These are phyloP conservation scores for Hystrix cristata DNA, from an alignment of 2,113 vertebrate species.

Conservation along the genomic window DNA sequence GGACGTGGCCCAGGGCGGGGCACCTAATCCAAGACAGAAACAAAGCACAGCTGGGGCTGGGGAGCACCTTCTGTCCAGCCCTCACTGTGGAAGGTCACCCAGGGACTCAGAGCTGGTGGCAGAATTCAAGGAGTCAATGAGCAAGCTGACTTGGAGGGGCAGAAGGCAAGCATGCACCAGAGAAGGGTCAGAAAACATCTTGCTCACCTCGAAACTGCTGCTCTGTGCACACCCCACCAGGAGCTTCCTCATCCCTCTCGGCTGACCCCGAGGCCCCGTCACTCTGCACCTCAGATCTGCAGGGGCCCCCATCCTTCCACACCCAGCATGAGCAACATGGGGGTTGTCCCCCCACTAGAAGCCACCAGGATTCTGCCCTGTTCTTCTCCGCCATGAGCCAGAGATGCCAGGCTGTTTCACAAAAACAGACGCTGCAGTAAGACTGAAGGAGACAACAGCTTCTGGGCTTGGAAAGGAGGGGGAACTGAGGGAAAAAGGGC, in stretches of 20 bases:
- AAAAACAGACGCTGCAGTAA: not conserved
- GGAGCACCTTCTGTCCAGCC: fast-evolving
- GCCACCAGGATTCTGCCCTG: fast-evolving
- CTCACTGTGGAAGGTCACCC: not conserved
- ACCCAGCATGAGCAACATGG: fast-evolving
- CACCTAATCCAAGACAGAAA: fast-evolving
- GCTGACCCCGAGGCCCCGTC: not conserved
- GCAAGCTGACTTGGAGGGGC: not conserved
- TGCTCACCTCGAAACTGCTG: not conserved
- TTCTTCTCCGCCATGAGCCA: not conserved
- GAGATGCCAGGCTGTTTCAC: not conserved
- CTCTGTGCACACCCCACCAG: not conserved
- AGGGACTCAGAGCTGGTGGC: not conserved
- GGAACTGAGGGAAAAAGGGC: not conserved
- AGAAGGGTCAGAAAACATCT: not conserved
- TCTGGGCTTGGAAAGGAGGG: not conserved
- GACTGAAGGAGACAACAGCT: not conserved
- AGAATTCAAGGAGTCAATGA: not conserved
- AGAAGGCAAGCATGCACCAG: not conserved
- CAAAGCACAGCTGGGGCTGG: too few relatives aligned
- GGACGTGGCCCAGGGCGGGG: fast-evolving
- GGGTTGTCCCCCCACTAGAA: fast-evolving
- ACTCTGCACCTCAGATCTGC: fast-evolving
- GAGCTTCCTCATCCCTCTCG: not conserved
- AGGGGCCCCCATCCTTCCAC: not conserved